Conservation (phyloP, 2,113 vertebrate genomes). For the Chaetura pelagica region DNA sequence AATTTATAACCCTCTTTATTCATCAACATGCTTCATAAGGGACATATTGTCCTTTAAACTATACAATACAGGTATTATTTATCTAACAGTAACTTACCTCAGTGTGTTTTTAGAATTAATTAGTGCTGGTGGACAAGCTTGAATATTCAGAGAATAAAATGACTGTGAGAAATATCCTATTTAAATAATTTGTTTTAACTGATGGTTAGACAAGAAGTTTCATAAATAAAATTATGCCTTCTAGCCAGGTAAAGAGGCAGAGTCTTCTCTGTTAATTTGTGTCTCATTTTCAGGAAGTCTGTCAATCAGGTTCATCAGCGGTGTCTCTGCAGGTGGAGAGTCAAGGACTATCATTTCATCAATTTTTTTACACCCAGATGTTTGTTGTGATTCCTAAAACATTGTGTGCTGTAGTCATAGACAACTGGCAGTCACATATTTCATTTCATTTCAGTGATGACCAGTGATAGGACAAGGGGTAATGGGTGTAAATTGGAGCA, state of each 20-base stretch:
- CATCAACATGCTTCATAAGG: not conserved
- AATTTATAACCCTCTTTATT: not conserved
- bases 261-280: not conserved
- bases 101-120: not conserved
- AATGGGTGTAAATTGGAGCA: too few relatives aligned
- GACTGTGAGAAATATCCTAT: not conserved
- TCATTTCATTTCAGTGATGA: too few relatives aligned
- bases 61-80: not conserved
- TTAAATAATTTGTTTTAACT: not conserved
- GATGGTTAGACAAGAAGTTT: not conserved
- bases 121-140: not conserved
- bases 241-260: not conserved
- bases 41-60: not conserved
- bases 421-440: not conserved
- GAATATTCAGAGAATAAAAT: not conserved
- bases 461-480: too few relatives aligned
- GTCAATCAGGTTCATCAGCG: not conserved
- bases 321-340: not conserved
- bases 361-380: not conserved
- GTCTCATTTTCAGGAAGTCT: not conserved
- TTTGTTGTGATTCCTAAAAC: not conserved
- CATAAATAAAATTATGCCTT: not conserved
- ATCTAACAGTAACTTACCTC: not conserved
- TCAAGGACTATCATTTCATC: not conserved
- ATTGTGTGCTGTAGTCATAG: not conserved